Percentiles rank a stretch among this genome's conserved stretches.
Conservation (phyloP, 2,113 vertebrate species). For the Misgurnus mizolepis region DNA sequence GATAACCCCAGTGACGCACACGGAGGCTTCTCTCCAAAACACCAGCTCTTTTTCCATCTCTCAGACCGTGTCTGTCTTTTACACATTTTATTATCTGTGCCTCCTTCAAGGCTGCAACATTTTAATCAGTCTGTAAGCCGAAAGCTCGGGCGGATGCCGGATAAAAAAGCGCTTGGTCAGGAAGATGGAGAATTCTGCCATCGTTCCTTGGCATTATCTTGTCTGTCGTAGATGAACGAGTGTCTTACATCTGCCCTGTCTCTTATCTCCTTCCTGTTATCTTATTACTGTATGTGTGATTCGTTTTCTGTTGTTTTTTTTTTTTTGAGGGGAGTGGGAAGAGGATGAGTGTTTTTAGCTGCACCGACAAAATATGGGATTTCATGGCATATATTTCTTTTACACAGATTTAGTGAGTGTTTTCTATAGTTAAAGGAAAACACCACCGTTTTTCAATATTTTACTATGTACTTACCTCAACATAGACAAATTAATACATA, state of each 20-base stretch:
- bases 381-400: no score
- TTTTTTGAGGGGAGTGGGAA: no score
- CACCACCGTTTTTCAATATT: no score
- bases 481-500: no score
- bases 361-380: no score
- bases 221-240: constrained; percentile 23
- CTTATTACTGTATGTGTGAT: neutral
- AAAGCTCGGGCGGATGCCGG: constrained; percentile 20
- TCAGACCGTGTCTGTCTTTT: constrained; percentile 20
- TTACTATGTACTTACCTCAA: no score
- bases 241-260: constrained; percentile 38
- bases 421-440: no score
- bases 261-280: constrained; percentile 30
- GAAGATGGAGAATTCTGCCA: constrained; percentile 4
- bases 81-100: constrained; percentile 45
- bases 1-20: constrained; percentile 31
- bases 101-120: constrained; percentile 41
- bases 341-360: no score
- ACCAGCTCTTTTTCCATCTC: constrained; percentile 47
- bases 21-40: neutral
- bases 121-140: constrained; percentile 43
- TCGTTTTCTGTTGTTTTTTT: neutral
- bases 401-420: no score
- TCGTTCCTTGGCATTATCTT: constrained; percentile 11
- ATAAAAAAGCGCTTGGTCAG: constrained; percentile 7